These are phyloP conservation scores for Chiloscyllium plagiosum DNA, from an alignment of 2,113 vertebrate species.

Conservation along the genomic window DNA sequence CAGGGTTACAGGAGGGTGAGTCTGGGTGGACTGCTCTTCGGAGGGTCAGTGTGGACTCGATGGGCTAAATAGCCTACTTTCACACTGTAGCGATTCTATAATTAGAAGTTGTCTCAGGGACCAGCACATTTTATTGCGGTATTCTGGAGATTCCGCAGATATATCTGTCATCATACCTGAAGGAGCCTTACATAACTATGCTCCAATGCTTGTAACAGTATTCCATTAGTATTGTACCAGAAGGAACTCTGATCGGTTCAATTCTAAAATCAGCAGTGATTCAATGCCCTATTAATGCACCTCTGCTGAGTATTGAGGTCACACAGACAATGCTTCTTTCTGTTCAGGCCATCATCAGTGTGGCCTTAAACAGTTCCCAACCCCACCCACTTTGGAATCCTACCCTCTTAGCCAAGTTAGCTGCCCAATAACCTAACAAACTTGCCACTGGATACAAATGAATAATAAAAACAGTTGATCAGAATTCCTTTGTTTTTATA, in stretches of 20 bases:
- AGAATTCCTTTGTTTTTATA: background rate
- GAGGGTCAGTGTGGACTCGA: no score
- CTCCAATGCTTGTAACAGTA: background rate
- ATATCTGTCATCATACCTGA: background rate
- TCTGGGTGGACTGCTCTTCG: no score
- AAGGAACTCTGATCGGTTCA: background rate
- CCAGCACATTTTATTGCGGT: background rate
- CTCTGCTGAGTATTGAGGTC: background rate
- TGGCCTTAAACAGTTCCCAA: background rate
- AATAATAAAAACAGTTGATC: background rate
- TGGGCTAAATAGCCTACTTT: no score
- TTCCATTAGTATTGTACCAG: background rate
- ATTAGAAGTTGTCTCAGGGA: background rate
- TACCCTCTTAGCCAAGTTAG: background rate
- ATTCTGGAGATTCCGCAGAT: background rate
- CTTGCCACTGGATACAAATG: background rate
- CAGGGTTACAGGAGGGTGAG: no score
- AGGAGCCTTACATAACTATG: background rate
- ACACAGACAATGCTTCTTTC: background rate
- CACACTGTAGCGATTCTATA: background rate
- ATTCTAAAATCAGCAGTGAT: background rate
- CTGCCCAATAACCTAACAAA: background rate
- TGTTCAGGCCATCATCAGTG: background rate
- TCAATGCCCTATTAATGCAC: background rate
- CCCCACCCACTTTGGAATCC: background rate